phyloP scores from a whole-genome alignment of 1,140 invertebrate species.

The Parasteatoda tepidariorum region DNA sequence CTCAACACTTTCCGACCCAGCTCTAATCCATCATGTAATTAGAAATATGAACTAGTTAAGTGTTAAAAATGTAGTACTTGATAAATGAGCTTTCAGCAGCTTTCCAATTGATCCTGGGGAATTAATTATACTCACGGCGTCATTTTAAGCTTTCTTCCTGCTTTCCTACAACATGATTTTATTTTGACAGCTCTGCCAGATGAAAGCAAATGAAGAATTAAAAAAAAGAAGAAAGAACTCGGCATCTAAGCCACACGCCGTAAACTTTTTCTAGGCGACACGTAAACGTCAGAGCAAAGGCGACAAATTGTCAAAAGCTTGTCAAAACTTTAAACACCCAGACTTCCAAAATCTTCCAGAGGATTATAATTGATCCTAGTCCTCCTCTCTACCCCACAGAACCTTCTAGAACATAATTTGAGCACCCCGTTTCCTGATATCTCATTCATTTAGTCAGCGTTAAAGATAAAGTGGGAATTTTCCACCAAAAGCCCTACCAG shows the following conservation, averaged over 20 bases:
- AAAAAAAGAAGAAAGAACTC: no score
- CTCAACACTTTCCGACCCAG: background rate
- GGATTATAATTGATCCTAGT: conserved; percentile 36
- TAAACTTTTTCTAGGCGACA: no score
- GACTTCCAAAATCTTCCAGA: conserved; percentile 12
- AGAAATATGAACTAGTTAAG: background rate
- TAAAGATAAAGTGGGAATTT: background rate
- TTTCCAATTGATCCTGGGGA: background rate
- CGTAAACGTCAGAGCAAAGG: background rate
- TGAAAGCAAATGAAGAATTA: no score
- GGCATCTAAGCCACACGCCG: no score
- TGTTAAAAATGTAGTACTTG: background rate
- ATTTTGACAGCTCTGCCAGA: background rate
- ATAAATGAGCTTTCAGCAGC: background rate
- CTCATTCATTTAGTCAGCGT: background rate
- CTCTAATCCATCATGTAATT: background rate
- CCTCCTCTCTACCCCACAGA: background rate
- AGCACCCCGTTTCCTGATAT: no score
- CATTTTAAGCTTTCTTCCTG: background rate
- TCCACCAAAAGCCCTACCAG: background rate
- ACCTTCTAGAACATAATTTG: background rate
- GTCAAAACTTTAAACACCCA: conserved; percentile 26
- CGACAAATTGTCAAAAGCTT: conserved; percentile 42
- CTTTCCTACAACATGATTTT: background rate
- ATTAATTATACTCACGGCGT: background rate